Evolutionary conservation across 2,888 invertebrate genomes (phyloP).

Genomic region (Schizaphis graminum): DNA sequence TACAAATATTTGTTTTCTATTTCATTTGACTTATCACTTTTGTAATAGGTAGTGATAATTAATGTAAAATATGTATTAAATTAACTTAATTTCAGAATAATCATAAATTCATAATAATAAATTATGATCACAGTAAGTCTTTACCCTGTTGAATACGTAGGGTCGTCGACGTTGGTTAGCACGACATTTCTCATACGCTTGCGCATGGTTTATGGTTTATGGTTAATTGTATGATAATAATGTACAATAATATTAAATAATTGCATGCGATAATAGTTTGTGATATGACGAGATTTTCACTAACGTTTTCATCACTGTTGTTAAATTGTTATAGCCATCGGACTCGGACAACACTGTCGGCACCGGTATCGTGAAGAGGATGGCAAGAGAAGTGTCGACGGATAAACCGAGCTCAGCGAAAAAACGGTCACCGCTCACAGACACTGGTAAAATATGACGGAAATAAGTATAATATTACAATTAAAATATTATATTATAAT

Average conservation of each 20-base stretch:
- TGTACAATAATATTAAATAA: neutral
- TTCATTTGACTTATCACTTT: neutral
- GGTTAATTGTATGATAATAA: neutral
- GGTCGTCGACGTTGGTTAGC: neutral
- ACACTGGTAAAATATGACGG: conserved; percentile 63
- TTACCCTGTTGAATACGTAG: neutral
- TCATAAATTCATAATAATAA: neutral
- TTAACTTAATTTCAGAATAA: neutral
- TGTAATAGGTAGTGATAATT: neutral
- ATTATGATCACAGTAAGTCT: neutral
- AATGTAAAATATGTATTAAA: neutral
- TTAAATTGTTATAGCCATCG: conserved; percentile 57
- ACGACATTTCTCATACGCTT: neutral
- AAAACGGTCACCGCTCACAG: conserved; percentile 72
- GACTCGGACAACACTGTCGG: conserved; percentile 70
- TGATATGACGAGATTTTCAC: neutral
- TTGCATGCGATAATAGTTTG: neutral
- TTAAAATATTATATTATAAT: conserved; percentile 44
- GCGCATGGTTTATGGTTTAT: neutral
- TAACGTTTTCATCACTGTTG: neutral
- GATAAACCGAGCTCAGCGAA: conserved; percentile 71
- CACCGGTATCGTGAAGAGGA: conserved; percentile 29
- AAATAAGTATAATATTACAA: conserved; percentile 46
- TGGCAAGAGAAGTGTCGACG: conserved; percentile 41
- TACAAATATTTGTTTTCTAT: neutral